Evolutionary conservation across 1,140 invertebrate species (phyloP), one percentile per base, ranked within the genome.

Genomic region (Aethina tumida): DNA sequence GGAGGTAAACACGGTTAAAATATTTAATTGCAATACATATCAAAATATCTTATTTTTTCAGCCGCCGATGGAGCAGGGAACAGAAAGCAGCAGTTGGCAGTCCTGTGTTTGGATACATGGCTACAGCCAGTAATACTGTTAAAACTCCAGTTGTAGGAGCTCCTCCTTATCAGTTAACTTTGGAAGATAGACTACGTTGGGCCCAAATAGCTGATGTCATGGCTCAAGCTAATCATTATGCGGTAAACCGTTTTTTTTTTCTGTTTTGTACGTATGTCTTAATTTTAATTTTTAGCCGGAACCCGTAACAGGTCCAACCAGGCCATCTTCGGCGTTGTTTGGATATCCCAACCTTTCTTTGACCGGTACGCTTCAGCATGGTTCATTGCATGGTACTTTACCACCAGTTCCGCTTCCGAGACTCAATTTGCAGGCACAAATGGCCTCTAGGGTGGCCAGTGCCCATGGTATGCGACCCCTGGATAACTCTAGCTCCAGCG

Each of bases 161-260:
- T 53, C 75, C 60, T 33, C 79, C 65, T 39, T 83, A 74, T 58
- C 71, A 81, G 62, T 68, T 83, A 3, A 75, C 79, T 0, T 43
- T 85, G 18, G 81, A 85, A 50, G 83, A 86, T 46, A 65, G 82
- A 26, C 70, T 84, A 64, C 59, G 81, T 4, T 90, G 86, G 84
- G 84, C 84, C 0, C 84, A 90, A 47, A 79, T 89, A 18, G 79
- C 81, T 2, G 85, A 89, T 47, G 83, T 84, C 1, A 82, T 85
- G 75, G 78, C 80, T 0, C 77, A 82, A 40, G 77, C 80, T 0
- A 88, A 85, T 63, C 75, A 87, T 53, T 88, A 89, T 53, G 83
- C 81, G 48, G 81, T 84, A 62, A 71, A 70, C n/a, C 5, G 5
- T 12, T 9, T 6, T n/a, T n/a, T n/a, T n/a, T n/a, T n/a, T n/a